Conservation (phyloP, 2,797 vertebrate species). For the Crenichthys baileyi region DNA sequence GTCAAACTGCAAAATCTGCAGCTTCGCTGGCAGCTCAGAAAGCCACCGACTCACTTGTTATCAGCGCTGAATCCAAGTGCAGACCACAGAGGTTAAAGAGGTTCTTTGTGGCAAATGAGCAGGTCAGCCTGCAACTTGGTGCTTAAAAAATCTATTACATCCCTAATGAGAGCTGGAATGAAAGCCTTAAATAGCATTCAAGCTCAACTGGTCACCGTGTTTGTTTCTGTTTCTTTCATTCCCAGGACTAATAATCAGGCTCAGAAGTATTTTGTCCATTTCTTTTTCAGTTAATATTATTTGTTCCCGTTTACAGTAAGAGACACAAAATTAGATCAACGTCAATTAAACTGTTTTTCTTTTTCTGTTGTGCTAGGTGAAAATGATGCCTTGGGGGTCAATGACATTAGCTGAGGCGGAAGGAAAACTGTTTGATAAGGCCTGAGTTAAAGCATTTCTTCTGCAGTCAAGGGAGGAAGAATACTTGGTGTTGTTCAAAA, state of each 20-base stretch:
- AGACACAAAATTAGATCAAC: conserved; percentile 16
- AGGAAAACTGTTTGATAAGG: background rate
- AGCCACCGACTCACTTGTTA: conserved; percentile 13
- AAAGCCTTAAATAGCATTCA: conserved; percentile 28
- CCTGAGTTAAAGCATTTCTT: background rate
- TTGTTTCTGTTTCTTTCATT: background rate
- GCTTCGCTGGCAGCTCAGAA: conserved; percentile 1
- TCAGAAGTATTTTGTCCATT: background rate
- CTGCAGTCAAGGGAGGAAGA: background rate
- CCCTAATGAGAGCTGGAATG: conserved; percentile 34
- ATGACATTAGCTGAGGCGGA: background rate
- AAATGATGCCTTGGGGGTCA: conserved; percentile 23
- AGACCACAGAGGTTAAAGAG: conserved; percentile 33
- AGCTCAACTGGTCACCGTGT: conserved; percentile 3
- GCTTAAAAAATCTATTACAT: conserved; percentile 54
- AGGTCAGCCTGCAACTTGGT: conserved; percentile 40
- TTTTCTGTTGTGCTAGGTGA: conserved; percentile 18
- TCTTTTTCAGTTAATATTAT: background rate
- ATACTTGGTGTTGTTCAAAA: background rate
- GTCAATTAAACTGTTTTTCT: conserved; percentile 12
- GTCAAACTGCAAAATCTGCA: background rate
- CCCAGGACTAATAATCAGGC: background rate
- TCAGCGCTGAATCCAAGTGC: conserved; percentile 17
- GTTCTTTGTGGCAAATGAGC: conserved; percentile 38
- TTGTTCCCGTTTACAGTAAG: conserved; percentile 15